phyloP scores from a whole-genome alignment of 2,888 invertebrate genomes.

The Seladonia tumulorum region DNA sequence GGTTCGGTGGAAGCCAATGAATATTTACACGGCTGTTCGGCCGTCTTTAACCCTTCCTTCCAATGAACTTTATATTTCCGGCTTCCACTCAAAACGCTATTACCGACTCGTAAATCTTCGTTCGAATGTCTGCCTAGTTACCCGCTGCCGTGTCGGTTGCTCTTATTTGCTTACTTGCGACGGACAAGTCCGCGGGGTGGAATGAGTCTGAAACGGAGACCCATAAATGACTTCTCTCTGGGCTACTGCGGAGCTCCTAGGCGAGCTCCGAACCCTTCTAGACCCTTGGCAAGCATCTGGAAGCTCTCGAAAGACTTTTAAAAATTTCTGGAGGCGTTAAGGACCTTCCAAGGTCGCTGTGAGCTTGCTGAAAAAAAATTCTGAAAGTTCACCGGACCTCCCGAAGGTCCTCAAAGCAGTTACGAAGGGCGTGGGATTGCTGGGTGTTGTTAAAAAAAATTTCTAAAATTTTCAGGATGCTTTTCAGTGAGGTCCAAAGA shows the following conservation, averaged over 20 bases:
- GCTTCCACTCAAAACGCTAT: conserved; percentile 20
- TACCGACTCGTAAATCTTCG: conserved; percentile 8
- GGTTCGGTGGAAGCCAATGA: conserved; percentile 25
- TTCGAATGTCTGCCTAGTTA: conserved; percentile 2
- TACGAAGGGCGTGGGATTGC: no score
- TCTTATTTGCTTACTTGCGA: not conserved
- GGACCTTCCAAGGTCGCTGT: not conserved
- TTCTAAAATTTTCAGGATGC: not conserved
- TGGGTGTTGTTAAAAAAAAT: not conserved
- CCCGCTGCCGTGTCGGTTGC: not conserved
- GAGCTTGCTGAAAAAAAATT: not conserved
- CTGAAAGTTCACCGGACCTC: not conserved
- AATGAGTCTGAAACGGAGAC: not conserved
- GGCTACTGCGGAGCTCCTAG: not conserved
- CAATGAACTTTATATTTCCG: conserved; percentile 44
- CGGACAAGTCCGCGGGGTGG: not conserved
- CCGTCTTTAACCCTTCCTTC: conserved; percentile 38
- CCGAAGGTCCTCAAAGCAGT: no score
- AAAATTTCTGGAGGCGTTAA: not conserved
- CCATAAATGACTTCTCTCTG: not conserved
- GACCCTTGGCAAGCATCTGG: not conserved
- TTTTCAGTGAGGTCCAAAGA: not conserved
- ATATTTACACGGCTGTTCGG: conserved; percentile 37
- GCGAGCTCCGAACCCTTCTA: not conserved
- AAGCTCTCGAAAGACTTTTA: not conserved